Evolutionary conservation across 64 coral and sea anemone species (phyloP).

Genomic region (Hydrozoanthus tunicans): DNA sequence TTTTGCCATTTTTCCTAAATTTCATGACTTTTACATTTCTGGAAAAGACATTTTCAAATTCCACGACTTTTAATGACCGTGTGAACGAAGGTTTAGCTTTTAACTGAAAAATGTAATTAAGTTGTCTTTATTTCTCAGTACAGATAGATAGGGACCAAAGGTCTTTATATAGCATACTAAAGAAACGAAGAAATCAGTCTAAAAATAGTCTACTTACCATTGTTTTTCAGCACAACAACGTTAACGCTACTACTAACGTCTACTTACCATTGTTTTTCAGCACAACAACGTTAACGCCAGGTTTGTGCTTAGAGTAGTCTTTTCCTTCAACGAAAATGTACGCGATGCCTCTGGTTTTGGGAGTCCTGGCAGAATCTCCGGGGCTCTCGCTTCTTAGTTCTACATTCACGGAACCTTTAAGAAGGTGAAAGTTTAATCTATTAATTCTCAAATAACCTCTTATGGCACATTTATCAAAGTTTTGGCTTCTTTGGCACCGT

Average conservation of each 20-base stretch:
- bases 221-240: not conserved
- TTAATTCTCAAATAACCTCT: not conserved
- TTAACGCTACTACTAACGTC: not conserved
- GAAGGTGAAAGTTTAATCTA: not conserved
- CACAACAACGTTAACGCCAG: not conserved
- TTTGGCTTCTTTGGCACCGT: no score
- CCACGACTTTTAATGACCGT: no score
- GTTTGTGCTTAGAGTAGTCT: not conserved
- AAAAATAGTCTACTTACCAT: not conserved
- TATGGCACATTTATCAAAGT: no score
- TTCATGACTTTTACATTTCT: no score
- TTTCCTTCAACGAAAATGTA: not conserved
- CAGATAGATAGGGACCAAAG: no score
- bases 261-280: not conserved
- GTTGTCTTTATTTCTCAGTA: no score
- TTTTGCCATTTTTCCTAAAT: no score
- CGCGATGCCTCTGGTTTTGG: not conserved
- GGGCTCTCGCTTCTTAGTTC: constrained; percentile 32
- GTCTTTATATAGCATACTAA: no score
- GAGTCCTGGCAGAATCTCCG: not conserved
- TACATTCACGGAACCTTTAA: constrained; percentile 36
- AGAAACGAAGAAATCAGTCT: no score
- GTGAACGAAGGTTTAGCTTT: no score
- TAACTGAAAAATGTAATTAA: no score
- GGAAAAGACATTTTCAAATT: no score